Base-by-base conservation (phyloP, 2,113 vertebrate species). In the Atrichornis clamosus region DNA sequence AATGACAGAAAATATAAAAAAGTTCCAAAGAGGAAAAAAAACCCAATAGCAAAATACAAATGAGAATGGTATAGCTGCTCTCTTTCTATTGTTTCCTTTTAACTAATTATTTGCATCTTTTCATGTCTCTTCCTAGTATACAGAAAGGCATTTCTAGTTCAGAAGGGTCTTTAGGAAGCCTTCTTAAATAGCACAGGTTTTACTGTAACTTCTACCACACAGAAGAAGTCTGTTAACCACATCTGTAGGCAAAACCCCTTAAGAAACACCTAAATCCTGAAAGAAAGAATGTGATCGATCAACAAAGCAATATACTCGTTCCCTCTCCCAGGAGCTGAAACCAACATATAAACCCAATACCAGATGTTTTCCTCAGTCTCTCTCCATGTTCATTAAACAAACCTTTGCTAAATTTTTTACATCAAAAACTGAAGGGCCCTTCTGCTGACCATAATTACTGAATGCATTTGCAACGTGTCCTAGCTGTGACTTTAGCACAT, bases 21-120 rank as follows among this genome's bases (percentile, higher is more conserved):
- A 46, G 0, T 0, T 2, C 6, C 6, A 27, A 46, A 44, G 2
- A 28, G 13, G 12, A 23, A 46, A 60, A 83, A 26, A 5, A 7
- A 1, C 2, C 2, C 10, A 26, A 15, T 10, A 1, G 7, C 10
- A 63, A 50, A 63, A 75, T 13, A 37, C 4, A 55, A 42, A 42
- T 53, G 9, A 87, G 20, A 67, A 89, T 9, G 4, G 23, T 62
- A 9, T 42, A 65, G 32, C 39, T 1, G 0, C 11, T 77, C 30
- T 39, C 20, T 67, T 90, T 41, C 50, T 64, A 33, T 20, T 65
- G 5, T 35, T 7, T n/a, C 6, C 7, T 87, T 75, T 70, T 14
- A 87, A 78, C 75, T 15, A 70, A 62, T 14, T 3, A 39, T 70
- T 65, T 63, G 5, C 16, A 70, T 68, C 5, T 64, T 83, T 64